Evolutionary conservation across 2,888 invertebrate genomes (phyloP).

Genomic region (Netelia fuscicornis): DNA sequence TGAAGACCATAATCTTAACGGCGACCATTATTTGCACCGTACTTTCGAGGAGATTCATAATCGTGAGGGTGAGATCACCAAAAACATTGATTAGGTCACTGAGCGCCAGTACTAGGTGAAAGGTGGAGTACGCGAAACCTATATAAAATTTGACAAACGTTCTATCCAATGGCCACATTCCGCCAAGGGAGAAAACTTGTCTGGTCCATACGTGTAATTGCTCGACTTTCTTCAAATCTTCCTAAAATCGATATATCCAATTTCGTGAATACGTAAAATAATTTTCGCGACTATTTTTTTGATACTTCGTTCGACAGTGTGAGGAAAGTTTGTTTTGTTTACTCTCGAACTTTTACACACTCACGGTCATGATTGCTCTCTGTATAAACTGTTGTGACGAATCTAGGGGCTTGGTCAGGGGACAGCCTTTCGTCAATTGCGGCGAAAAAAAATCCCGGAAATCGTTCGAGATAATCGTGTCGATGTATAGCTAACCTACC

Average conservation of each 20-base stretch:
- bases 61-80: neutral
- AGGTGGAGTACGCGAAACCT: neutral
- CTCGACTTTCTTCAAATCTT: constrained; percentile 17
- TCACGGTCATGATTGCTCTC: neutral
- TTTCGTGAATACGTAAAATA: neutral
- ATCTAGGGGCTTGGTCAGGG: neutral
- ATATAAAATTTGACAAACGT: constrained; percentile 7
- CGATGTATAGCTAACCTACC: neutral
- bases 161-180: constrained; percentile 7
- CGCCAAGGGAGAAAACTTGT: constrained; percentile 2
- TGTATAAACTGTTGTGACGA: neutral
- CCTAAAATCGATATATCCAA: constrained; percentile 13
- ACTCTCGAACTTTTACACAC: too few relatives aligned
- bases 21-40: constrained; percentile 65
- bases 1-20: constrained; percentile 61
- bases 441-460: neutral
- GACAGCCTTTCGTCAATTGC: neutral
- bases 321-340: neutral
- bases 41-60: neutral
- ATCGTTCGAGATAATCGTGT: neutral
- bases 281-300: neutral
- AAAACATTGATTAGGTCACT: neutral
- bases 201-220: constrained; percentile 11
- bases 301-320: neutral
- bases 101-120: neutral